These are phyloP conservation scores for Sanderia malayensis DNA, from an alignment of 30 jellyfish, hydroid and myxozoan species.

Conservation along the genomic window DNA sequence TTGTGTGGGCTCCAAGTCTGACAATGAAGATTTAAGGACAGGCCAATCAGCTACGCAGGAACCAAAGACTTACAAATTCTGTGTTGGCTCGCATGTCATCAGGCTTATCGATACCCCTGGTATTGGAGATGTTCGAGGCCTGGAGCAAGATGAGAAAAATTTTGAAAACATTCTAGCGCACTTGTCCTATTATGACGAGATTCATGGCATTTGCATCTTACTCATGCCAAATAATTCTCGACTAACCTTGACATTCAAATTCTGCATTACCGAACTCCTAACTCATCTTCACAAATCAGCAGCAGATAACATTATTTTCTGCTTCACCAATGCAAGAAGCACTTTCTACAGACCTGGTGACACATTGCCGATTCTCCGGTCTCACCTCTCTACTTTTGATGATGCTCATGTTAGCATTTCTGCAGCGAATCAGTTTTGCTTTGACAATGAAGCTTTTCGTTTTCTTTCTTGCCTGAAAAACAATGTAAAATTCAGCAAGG, in stretches of 20 bases:
- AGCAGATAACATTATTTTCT: constrained; percentile 55
- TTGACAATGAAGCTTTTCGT: constrained; percentile 69
- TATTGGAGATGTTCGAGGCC: constrained; percentile 74
- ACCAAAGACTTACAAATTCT: constrained; percentile 59
- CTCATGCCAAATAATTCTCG: constrained; percentile 64
- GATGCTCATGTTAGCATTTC: constrained; percentile 35
- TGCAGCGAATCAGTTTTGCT: constrained; percentile 49
- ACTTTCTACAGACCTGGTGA: constrained; percentile 77
- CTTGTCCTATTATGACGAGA: constrained; percentile 58
- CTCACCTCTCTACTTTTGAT: constrained; percentile 37
- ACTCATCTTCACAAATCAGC: constrained; percentile 76
- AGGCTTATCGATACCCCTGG: constrained; percentile 69
- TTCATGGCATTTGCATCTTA: constrained; percentile 64
- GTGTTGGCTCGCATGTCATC: constrained; percentile 35
- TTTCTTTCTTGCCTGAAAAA: constrained; percentile 61
- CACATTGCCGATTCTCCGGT: constrained; percentile 50
- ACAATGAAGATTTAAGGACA: constrained; percentile 38
- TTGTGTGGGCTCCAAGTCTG: constrained; percentile 22
- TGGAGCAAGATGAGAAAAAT: constrained; percentile 63
- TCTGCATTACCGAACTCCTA: constrained; percentile 63
- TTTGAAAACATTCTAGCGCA: constrained; percentile 66
- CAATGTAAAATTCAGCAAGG: constrained; percentile 18
- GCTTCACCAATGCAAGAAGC: constrained; percentile 71
- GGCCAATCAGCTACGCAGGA: constrained; percentile 76
- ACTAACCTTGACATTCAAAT: constrained; percentile 41